Conservation (phyloP, 92 coral and sea anemone genomes). For the Phenganax subtilis region DNA sequence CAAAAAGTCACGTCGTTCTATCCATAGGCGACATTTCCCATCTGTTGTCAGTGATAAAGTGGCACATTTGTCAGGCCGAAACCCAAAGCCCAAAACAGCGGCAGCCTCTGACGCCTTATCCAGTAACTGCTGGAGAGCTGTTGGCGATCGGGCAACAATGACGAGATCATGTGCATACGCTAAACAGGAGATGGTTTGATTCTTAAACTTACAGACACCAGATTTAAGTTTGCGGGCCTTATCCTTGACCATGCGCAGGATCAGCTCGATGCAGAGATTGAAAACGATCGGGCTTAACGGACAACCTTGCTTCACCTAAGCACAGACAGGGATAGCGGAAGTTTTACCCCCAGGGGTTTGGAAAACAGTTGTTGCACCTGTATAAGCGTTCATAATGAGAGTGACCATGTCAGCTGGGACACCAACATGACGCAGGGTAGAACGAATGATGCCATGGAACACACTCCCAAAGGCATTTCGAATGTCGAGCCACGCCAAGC, state of each 20-base stretch:
- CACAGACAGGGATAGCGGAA: constrained; percentile 10
- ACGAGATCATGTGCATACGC: constrained; percentile 39
- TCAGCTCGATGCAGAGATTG: constrained; percentile 22
- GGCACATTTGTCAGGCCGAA: constrained; percentile 33
- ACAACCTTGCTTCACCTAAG: constrained; percentile 25
- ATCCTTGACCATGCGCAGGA: constrained; percentile 8
- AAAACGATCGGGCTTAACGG: constrained; percentile 18
- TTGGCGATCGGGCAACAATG: constrained; percentile 23
- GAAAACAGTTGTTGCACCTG: not conserved
- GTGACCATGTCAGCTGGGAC: constrained; percentile 6
- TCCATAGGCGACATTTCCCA: not conserved
- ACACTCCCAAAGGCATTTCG: constrained; percentile 27
- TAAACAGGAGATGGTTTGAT: not conserved
- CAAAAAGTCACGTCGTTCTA: constrained; percentile 7
- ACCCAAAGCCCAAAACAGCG: constrained; percentile 4
- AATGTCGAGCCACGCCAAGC: constrained; percentile 30
- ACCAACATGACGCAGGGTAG: not conserved
- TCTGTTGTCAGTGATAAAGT: not conserved
- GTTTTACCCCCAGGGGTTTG: constrained; percentile 9
- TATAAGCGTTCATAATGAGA: not conserved
- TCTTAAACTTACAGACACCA: constrained; percentile 8
- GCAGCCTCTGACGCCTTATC: constrained; percentile 35
- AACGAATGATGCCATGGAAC: constrained; percentile 5
- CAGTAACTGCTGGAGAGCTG: constrained; percentile 22
- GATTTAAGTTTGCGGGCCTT: constrained; percentile 3